These are phyloP conservation scores for Bungarus multicinctus DNA, from an alignment of 2,113 vertebrate genomes.

Conservation along the genomic window DNA sequence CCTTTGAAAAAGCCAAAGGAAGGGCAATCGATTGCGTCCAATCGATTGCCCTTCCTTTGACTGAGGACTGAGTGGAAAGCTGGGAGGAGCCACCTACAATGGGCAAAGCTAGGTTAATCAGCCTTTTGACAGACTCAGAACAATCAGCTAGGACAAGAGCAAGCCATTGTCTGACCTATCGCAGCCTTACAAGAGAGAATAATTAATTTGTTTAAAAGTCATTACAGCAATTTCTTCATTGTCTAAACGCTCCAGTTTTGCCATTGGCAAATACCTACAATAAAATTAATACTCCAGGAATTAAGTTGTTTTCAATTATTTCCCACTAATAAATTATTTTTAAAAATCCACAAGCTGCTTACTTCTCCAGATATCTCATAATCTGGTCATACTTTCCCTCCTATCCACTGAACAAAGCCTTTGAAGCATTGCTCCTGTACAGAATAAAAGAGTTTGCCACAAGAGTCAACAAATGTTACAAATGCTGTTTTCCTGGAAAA, in stretches of 20 bases:
- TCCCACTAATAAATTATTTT: neutral
- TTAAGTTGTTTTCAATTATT: constrained; percentile 24
- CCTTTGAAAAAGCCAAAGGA: too few relatives aligned
- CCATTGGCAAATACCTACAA: constrained; percentile 42
- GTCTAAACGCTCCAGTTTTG: constrained; percentile 55
- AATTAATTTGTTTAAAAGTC: constrained; percentile 40
- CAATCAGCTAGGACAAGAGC: too few relatives aligned
- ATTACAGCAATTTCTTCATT: constrained; percentile 43
- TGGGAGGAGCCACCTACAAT: too few relatives aligned
- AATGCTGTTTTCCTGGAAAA: neutral
- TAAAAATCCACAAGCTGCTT: neutral
- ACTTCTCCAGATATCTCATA: too few relatives aligned
- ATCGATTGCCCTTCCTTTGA: too few relatives aligned
- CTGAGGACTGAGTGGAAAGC: too few relatives aligned
- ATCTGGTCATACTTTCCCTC: neutral
- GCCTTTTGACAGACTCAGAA: too few relatives aligned
- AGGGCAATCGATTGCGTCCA: too few relatives aligned
- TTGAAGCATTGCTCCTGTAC: neutral
- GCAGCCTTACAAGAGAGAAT: too few relatives aligned
- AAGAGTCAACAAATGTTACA: neutral
- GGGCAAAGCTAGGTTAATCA: too few relatives aligned
- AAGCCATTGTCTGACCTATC: too few relatives aligned
- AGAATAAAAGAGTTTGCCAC: neutral
- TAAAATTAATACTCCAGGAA: constrained; percentile 57
- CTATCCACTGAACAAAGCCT: neutral